Base-by-base conservation (phyloP, 2,888 invertebrate species). In the Synergus laeviventris region DNA sequence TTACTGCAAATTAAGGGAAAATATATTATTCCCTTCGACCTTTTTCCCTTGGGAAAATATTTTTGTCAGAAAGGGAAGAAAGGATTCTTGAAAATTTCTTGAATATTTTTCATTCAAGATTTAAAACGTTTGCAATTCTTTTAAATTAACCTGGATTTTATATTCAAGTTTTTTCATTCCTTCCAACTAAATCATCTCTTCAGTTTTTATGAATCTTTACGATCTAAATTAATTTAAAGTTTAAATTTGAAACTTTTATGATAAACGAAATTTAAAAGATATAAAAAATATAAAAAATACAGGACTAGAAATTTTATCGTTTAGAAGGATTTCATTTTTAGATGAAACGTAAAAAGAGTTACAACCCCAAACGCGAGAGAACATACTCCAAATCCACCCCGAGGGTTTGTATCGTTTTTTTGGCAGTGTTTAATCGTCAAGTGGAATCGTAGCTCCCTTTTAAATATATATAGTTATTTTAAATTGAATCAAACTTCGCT, bases 1-100 rank as follows among this genome's bases (percentile, higher is more conserved):
- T 49, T 70, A 70, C 31, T 70, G 70, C n/a, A 70, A 70, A 49
- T 54, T 54, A 70, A 49, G 31, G 24, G 14, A 31, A n/a, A 49
- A 24, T 31, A n/a, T 45, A 59, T 24, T 14, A 24, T 1, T 12
- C 12, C 4, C 7, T 5, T 42, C 12, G 24, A 14, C 24, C 59
- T 24, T 59, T 59, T 14, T 14, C 24, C 42, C 24, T 14, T 4
- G 12, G 59, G 5, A 14, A 5, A 24, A 14, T 24, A 8, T 59
- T 59, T 59, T 24, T 14, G 12, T 12, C 14, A 12, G 7, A 59
- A 59, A 1, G 21, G 14, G 1, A 59, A 59, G 18, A 18, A 24
- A 59, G 24, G 14, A 3, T 14, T 24, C 12, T 24, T 59, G 1
- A 14, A 24, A 59, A 24, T 1, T 16, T 54, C 31, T 31, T 31